These are phyloP conservation scores for Pitta sordida DNA, from an alignment of 2,113 vertebrate genomes.

Conservation along the genomic window DNA sequence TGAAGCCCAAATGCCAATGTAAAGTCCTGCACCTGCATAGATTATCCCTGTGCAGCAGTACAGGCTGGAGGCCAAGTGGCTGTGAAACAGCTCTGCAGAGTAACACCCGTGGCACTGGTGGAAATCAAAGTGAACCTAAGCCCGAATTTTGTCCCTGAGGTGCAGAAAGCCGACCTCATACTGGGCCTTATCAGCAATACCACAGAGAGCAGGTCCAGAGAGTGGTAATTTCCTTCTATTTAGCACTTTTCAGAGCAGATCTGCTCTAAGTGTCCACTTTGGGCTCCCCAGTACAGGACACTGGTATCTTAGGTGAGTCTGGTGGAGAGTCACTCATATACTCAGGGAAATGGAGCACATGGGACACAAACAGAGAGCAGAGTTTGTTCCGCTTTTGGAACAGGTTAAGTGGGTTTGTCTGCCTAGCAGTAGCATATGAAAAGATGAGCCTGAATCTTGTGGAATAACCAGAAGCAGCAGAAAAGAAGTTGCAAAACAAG, in stretches of 20 bases:
- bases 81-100: background rate
- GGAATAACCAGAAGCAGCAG: background rate
- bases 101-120: background rate
- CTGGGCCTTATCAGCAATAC: background rate
- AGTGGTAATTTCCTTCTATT: background rate
- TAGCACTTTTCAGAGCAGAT: background rate
- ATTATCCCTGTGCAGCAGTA: background rate
- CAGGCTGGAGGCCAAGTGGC: too few relatives aligned
- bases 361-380: background rate
- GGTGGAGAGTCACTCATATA: background rate
- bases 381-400: background rate
- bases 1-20: background rate
- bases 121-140: background rate
- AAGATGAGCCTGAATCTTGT: background rate
- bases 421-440: background rate
- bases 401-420: background rate
- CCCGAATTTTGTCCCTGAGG: background rate
- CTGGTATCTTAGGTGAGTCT: background rate
- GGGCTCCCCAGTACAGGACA: background rate
- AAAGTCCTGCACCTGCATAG: background rate
- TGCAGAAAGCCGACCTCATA: background rate
- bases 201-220: background rate
- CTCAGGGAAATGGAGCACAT: background rate
- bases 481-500: background rate
- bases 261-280: background rate